These are phyloP conservation scores for Melitaea athalia DNA, from an alignment of 2,888 invertebrate species.

Conservation along the genomic window DNA sequence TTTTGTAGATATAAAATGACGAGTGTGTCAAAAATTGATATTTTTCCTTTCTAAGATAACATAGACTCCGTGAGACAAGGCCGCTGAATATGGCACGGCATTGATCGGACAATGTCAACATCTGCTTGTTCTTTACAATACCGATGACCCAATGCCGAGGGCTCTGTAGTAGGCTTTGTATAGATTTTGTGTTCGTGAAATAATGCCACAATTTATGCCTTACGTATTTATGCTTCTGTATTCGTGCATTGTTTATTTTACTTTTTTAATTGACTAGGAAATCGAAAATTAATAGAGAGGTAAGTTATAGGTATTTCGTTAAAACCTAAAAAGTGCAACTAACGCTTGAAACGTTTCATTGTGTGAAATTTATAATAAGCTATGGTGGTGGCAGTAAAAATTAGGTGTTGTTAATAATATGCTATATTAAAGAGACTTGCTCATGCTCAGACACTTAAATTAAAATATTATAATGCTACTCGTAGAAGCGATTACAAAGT, in stretches of 20 bases:
- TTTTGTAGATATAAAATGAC: not conserved
- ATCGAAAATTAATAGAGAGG: not conserved
- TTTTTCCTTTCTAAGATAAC: slow-evolving; percentile 15
- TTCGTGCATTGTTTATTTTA: slow-evolving; percentile 17
- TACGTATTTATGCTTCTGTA: not conserved
- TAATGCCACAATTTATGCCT: not conserved
- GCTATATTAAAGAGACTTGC: too few relatives aligned
- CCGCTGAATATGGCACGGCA: slow-evolving; percentile 26
- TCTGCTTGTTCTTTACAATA: slow-evolving; percentile 25
- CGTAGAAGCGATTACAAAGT: too few relatives aligned
- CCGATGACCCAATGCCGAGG: slow-evolving; percentile 18
- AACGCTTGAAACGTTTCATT: not conserved
- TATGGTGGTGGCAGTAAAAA: not conserved
- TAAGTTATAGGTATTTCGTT: not conserved
- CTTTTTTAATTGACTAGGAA: not conserved
- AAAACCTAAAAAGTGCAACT: not conserved
- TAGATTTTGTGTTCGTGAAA: slow-evolving; percentile 14
- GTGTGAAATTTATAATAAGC: not conserved
- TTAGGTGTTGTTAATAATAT: not conserved
- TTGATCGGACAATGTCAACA: slow-evolving; percentile 30
- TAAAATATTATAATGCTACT: too few relatives aligned
- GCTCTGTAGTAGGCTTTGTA: slow-evolving; percentile 16
- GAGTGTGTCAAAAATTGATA: not conserved
- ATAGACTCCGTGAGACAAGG: slow-evolving; percentile 27
- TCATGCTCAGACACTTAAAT: too few relatives aligned